Evolutionary conservation across 2,888 invertebrate genomes (phyloP).

Genomic region (Rhaphigaster nebulosa): DNA sequence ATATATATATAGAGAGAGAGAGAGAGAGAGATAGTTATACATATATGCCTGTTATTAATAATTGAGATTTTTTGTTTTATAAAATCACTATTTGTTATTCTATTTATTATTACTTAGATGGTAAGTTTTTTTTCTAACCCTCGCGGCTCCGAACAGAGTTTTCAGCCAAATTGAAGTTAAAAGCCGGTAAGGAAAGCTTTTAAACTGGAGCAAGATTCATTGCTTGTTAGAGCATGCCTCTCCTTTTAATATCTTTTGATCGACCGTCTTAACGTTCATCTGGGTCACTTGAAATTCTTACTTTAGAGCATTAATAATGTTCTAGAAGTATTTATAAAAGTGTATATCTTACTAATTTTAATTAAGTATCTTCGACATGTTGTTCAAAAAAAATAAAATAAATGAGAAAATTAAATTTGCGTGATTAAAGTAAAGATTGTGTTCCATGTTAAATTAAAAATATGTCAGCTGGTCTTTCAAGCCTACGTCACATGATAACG

Average conservation of each 20-base stretch:
- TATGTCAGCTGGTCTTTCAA: too few relatives aligned
- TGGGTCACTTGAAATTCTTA: neutral
- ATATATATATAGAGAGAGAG: too few relatives aligned
- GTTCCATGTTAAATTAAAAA: too few relatives aligned
- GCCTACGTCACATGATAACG: too few relatives aligned
- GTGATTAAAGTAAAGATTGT: too few relatives aligned
- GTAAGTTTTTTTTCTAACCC: neutral
- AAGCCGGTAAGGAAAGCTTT: neutral
- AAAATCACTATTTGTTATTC: neutral
- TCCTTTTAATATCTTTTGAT: slow-evolving; percentile 29
- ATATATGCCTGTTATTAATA: too few relatives aligned
- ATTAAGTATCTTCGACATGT: too few relatives aligned
- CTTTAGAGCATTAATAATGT: neutral
- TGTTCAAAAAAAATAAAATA: too few relatives aligned
- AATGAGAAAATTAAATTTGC: too few relatives aligned
- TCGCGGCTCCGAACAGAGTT: neutral
- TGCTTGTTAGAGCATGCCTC: slow-evolving; percentile 1
- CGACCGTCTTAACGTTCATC: neutral
- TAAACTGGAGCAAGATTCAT: slow-evolving; percentile 7
- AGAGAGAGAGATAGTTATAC: too few relatives aligned
- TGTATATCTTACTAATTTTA: neutral
- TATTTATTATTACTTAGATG: neutral
- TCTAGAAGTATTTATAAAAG: neutral
- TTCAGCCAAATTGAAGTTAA: slow-evolving; percentile 7
- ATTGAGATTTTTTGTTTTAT: neutral